Conservation (phyloP, 2,888 invertebrate genomes). For the Leptothorax acervorum region DNA sequence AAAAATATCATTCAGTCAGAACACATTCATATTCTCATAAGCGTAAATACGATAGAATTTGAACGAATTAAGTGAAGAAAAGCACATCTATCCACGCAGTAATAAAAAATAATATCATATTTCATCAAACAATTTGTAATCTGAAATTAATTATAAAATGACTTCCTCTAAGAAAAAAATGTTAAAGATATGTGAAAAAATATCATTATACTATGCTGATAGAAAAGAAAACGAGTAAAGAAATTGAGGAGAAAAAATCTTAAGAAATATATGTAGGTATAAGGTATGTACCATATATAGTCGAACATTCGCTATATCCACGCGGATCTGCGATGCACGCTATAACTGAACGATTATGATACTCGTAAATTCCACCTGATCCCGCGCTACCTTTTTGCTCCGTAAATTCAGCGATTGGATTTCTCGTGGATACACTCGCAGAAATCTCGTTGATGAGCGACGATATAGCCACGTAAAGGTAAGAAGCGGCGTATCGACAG, state of each 20-base stretch:
- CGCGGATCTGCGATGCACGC: not conserved
- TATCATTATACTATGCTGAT: no score
- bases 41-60: not conserved
- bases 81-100: no score
- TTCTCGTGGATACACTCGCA: conserved; percentile 12
- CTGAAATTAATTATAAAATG: not conserved
- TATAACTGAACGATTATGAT: conserved; percentile 29
- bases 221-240: not conserved
- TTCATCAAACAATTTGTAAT: not conserved
- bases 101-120: not conserved
- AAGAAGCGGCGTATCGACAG: conserved; percentile 41
- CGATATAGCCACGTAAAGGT: conserved; percentile 16
- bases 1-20: conserved; percentile 23
- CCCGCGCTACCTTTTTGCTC: conserved; percentile 18
- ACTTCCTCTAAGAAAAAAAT: not conserved
- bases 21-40: not conserved
- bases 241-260: not conserved
- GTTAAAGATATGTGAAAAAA: not conserved
- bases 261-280: not conserved
- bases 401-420: not conserved
- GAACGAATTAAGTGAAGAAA: not conserved
- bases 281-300: not conserved
- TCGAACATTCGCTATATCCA: not conserved
- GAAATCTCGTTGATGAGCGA: conserved; percentile 37
- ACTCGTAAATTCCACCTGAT: conserved; percentile 46